Evolutionary conservation across 2,113 vertebrate species (phyloP), one percentile per base, ranked within the genome.

Genomic region (Crotalus viridis): DNA sequence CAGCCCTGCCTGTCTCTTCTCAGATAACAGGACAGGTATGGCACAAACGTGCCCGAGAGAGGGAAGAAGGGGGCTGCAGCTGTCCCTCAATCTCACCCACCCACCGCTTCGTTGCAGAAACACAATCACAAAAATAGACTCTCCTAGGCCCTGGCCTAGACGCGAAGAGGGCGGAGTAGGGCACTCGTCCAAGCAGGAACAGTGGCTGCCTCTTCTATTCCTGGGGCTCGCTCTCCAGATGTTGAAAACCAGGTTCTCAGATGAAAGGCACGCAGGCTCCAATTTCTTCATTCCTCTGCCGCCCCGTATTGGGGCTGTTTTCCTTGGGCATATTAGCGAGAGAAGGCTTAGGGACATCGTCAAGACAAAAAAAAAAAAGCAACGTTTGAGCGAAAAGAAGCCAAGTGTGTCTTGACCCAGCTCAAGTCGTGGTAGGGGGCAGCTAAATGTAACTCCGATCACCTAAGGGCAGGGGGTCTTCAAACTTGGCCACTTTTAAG

Each of bases 231-330:
- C 33, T 21, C 39, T 48, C 88, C 56, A 46, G 21, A 15, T 28
- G 39, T 61, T 43, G 12, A 88, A 46, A 89, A 28, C 10, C 33
- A 21, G 5, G 3, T n/a, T 57, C 5, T 10, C 54, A 6, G 26
- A 26, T 1, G 33, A 19, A 5, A 3, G 22, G 3, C 7, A 26
- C 26, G 1, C 28, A 64, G 3, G 56, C 22, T 9, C 7, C 0
- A 0, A 61, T 61, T 1, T 2, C 56, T 57, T 33, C 7, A 74
- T 17, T 17, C 64, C n/a, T 5, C 2, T 21, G 19, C 56, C 1
- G 56, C 56, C 1, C 19, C 0, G 4, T 4, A 6, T 21, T 43
- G 6, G 85, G 21, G 24, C 4, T 52, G n/a, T 6, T 33, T n/a
- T 54, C 3, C 12, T n/a, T 52, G 51, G 19, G 48, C 1, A 3